Evolutionary conservation across 2,888 invertebrate genomes (phyloP).

Genomic region (Caenorhabditis sp.): DNA sequence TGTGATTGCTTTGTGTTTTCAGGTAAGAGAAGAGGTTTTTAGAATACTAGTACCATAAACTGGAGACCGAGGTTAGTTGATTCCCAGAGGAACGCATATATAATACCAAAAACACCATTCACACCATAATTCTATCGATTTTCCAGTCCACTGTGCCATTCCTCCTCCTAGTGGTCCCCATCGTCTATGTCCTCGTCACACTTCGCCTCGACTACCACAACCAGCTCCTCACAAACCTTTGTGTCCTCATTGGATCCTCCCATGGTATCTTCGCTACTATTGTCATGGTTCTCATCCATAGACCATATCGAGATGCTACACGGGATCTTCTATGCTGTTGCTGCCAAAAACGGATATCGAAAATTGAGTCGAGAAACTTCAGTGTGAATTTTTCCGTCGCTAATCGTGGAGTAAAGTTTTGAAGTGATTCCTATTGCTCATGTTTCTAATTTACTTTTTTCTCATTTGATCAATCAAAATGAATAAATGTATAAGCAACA

Average conservation of each 20-base stretch:
- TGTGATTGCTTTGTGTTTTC: slow-evolving; percentile 13
- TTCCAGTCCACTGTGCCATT: slow-evolving; percentile 18
- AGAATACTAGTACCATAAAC: no score
- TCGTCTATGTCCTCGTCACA: background rate
- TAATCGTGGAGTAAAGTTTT: background rate
- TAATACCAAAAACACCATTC: background rate
- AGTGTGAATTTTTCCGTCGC: background rate
- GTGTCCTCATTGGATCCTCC: slow-evolving; percentile 8
- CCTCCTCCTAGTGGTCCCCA: background rate
- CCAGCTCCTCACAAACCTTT: slow-evolving; percentile 1
- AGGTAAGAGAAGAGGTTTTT: background rate
- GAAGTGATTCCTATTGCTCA: no score
- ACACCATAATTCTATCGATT: background rate
- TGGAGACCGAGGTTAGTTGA: no score
- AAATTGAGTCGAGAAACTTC: background rate
- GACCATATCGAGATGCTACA: slow-evolving; percentile 12
- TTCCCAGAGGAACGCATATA: background rate
- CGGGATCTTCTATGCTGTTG: background rate
- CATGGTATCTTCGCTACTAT: slow-evolving; percentile 18
- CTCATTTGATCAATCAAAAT: background rate
- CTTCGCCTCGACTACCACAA: slow-evolving; percentile 9
- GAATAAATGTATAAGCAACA: no score
- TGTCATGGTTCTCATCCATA: slow-evolving; percentile 20
- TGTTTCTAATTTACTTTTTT: no score
- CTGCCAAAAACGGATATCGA: background rate